phyloP scores from a whole-genome alignment of 1,140 invertebrate genomes.

The Campodea augens region DNA sequence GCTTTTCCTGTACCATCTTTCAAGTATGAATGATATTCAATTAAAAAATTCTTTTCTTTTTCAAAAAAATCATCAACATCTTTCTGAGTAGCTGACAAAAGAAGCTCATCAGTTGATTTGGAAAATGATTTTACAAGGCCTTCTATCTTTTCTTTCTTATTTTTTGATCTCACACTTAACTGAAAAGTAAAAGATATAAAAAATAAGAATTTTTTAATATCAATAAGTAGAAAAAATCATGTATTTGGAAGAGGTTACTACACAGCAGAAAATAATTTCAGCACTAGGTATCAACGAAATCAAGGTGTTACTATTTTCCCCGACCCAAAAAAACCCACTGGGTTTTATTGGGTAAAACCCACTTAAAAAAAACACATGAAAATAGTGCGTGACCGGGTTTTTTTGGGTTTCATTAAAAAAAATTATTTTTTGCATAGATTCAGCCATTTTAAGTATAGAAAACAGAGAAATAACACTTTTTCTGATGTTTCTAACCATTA shows the following conservation, averaged over 20 bases:
- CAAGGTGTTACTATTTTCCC: background rate
- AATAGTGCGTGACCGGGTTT: no score
- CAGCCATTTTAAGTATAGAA: no score
- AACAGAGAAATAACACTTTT: no score
- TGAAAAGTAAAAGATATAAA: constrained; percentile 19
- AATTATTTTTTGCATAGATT: no score
- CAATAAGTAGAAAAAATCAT: background rate
- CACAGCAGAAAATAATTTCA: no score
- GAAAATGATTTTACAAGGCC: constrained; percentile 67
- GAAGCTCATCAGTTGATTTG: constrained; percentile 84
- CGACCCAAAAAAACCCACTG: no score
- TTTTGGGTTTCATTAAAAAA: no score
- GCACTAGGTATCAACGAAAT: background rate
- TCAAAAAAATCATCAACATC: constrained; percentile 99
- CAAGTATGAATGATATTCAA: constrained; percentile 85
- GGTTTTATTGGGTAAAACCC: no score
- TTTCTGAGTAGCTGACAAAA: constrained; percentile 77
- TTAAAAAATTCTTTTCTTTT: constrained; percentile 82
- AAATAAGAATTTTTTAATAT: background rate
- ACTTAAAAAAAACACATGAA: no score
- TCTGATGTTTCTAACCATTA: no score
- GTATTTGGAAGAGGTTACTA: no score
- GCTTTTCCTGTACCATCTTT: constrained; percentile 78
- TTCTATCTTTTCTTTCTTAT: constrained; percentile 46
- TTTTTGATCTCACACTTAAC: constrained; percentile 74